Percentiles rank a stretch among this genome's conserved stretches.
These are phyloP conservation scores for Hybos culiciformis DNA, from an alignment of 2,888 invertebrate genomes.

Conservation along the genomic window DNA sequence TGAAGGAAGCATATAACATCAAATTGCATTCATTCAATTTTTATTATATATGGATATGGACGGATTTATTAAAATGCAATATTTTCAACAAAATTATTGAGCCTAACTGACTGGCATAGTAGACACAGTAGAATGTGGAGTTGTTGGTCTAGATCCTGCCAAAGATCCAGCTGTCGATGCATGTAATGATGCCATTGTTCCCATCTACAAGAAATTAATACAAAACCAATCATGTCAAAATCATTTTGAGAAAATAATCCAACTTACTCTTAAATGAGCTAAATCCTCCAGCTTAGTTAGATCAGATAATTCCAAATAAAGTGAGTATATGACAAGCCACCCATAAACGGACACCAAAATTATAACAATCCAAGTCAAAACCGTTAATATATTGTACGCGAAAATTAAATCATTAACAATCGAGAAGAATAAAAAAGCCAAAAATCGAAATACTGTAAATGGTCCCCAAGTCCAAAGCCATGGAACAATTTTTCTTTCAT, in stretches of 20 bases:
- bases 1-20: too few species aligned
- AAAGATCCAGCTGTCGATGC: slow-evolving; percentile 76
- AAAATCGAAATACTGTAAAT: slow-evolving; percentile 61
- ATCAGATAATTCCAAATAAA: slow-evolving; percentile 73
- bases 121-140: slow-evolving; percentile 80
- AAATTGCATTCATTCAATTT: too few species aligned
- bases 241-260: slow-evolving; percentile 4
- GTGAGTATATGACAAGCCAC: slow-evolving; percentile 75
- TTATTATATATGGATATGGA: too few species aligned
- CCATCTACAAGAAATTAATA: slow-evolving; percentile 48
- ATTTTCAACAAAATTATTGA: too few species aligned
- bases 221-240: background rate
- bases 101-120: slow-evolving; percentile 66
- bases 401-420: slow-evolving; percentile 86
- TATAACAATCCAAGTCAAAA: slow-evolving; percentile 62
- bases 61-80: too few species aligned
- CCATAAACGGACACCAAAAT: slow-evolving; percentile 58
- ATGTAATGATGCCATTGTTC: slow-evolving; percentile 72
- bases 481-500: slow-evolving; percentile 71
- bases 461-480: slow-evolving; percentile 74
- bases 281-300: slow-evolving; percentile 79
- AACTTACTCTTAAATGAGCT: slow-evolving; percentile 73
- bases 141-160: slow-evolving; percentile 78
- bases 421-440: slow-evolving; percentile 71
- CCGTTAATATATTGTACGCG: slow-evolving; percentile 73